These are phyloP conservation scores for Hiodon tergisus DNA, from an alignment of 2,113 vertebrate species.

Conservation along the genomic window DNA sequence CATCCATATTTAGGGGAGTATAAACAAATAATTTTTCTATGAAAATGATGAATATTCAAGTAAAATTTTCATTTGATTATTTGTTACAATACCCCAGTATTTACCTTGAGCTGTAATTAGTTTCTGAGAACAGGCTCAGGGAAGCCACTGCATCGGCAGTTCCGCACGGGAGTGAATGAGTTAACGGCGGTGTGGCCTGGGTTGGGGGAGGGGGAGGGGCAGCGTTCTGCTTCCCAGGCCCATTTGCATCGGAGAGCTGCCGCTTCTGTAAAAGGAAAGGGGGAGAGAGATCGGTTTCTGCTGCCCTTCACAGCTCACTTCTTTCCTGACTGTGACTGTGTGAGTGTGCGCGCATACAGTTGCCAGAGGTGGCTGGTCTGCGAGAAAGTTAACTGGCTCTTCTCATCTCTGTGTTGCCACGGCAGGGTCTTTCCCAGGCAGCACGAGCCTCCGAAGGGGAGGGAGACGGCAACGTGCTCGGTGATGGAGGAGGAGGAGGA, in stretches of 20 bases:
- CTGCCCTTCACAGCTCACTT: conserved; percentile 3
- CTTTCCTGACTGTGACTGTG: neutral
- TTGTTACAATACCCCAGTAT: too few species aligned
- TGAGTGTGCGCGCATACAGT: too few species aligned
- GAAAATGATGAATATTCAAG: too few species aligned
- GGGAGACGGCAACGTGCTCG: conserved; percentile 12
- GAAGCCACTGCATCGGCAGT: neutral
- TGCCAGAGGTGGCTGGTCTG: neutral
- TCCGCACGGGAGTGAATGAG: conserved; percentile 31
- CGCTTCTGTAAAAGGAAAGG: conserved; percentile 32
- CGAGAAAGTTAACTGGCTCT: conserved; percentile 23
- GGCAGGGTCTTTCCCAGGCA: conserved; percentile 18
- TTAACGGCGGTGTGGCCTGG: conserved; percentile 41
- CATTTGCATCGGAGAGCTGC: conserved; percentile 38
- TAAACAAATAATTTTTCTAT: too few species aligned
- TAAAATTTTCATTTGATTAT: too few species aligned
- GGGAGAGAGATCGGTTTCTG: conserved; percentile 17
- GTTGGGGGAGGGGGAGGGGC: conserved; percentile 28
- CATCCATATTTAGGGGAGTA: too few species aligned
- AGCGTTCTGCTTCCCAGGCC: conserved; percentile 27
- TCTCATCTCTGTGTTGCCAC: neutral
- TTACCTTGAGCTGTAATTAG: too few species aligned
- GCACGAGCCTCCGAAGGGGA: conserved; percentile 27
- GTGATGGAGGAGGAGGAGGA: conserved; percentile 23
- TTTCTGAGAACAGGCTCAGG: neutral